Conservation (phyloP, 2,113 vertebrate species). For the Porphyrio hochstetteri region DNA sequence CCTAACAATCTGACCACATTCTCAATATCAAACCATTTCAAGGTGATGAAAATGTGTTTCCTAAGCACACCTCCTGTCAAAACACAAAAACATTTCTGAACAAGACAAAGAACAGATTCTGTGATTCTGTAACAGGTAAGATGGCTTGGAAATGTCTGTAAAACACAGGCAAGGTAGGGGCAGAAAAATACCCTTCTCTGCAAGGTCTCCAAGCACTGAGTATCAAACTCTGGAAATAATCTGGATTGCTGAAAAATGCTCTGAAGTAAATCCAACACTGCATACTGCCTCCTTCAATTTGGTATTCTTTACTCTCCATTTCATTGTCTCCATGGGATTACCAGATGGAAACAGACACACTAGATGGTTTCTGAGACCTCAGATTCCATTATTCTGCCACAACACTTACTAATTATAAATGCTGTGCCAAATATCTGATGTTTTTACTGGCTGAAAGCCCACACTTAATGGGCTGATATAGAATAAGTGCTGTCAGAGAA, state of each 20-base stretch:
- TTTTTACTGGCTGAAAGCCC: slow-evolving; percentile 58
- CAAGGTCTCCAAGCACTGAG: not conserved
- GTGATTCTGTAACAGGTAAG: too few relatives aligned
- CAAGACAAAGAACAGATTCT: not conserved
- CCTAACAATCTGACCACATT: not conserved
- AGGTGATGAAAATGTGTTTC: not conserved
- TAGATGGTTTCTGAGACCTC: not conserved
- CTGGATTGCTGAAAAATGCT: not conserved
- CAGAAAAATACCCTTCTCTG: not conserved
- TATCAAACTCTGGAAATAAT: not conserved
- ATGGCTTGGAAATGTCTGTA: not conserved
- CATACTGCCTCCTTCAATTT: not conserved
- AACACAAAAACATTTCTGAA: not conserved
- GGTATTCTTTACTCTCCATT: not conserved
- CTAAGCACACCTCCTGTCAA: not conserved
- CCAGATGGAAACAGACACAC: not conserved
- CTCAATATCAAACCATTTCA: not conserved
- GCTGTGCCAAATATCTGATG: slow-evolving; percentile 26
- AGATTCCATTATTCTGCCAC: slow-evolving; percentile 50
- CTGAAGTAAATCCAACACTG: not conserved
- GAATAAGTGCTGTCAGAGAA: slow-evolving; percentile 25
- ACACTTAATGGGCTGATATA: slow-evolving; percentile 46
- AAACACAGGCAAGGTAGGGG: not conserved
- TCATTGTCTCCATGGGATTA: not conserved
- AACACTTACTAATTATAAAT: slow-evolving; percentile 32